Evolutionary conservation across 2,113 vertebrate species (phyloP).

Genomic region (Riparia riparia): DNA sequence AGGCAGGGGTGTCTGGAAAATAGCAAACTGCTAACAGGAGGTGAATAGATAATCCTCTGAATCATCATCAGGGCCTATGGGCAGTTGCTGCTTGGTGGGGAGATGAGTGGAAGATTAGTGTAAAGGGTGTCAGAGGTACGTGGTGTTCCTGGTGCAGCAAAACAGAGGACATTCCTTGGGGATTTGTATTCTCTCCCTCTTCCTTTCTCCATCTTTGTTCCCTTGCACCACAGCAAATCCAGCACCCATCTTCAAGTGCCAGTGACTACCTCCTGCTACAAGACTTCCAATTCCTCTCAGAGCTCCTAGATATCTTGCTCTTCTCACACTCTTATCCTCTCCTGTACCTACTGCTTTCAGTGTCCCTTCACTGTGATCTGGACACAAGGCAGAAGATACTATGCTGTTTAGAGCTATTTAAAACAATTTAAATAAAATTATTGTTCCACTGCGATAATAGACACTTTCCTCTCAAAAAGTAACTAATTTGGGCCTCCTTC

Average conservation of each 20-base stretch:
- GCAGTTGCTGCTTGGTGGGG: not conserved
- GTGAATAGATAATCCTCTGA: not conserved
- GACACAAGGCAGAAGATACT: not conserved
- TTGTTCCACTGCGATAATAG: not conserved
- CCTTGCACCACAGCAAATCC: not conserved
- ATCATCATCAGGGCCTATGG: not conserved
- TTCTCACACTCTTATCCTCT: not conserved
- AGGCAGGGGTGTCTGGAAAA: not conserved
- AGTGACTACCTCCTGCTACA: not conserved
- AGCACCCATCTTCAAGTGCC: not conserved
- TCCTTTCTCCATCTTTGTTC: not conserved
- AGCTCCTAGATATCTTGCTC: accelerated
- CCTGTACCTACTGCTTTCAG: not conserved
- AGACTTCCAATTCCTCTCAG: not conserved
- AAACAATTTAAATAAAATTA: not conserved
- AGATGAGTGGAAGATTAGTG: not conserved
- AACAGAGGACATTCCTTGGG: not conserved
- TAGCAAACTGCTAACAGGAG: not conserved
- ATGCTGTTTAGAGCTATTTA: not conserved
- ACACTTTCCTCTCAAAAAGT: not conserved
- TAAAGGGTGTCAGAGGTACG: not conserved
- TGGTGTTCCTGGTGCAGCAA: not conserved
- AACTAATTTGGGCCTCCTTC: not conserved
- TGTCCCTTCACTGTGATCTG: not conserved
- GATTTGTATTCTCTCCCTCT: not conserved